phyloP scores from a whole-genome alignment of 2,113 vertebrate species.

The Thryonomys swinderianus region DNA sequence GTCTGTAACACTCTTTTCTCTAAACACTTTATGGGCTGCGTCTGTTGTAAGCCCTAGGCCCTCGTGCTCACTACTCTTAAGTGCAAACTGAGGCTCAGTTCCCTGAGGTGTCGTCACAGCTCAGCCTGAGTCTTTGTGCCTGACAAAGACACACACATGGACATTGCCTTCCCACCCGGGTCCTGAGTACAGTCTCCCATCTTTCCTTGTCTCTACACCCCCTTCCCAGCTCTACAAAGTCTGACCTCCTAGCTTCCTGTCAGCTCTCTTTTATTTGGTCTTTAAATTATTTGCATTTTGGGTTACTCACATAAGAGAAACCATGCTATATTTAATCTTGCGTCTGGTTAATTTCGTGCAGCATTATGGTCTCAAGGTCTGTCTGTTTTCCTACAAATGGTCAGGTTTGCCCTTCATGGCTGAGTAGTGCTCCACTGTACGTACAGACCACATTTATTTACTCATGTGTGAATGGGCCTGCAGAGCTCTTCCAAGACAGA shows the following conservation, averaged over 20 bases:
- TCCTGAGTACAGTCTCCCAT: neutral
- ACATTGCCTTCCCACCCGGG: no score
- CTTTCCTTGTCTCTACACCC: no score
- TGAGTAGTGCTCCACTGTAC: neutral
- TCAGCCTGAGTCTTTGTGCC: rapidly evolving
- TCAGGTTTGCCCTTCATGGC: neutral
- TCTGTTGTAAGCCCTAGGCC: neutral
- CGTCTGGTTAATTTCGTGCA: neutral
- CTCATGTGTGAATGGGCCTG: neutral
- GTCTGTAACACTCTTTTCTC: neutral
- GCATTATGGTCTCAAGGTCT: neutral
- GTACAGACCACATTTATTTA: neutral
- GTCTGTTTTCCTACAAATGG: neutral
- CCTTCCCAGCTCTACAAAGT: no score
- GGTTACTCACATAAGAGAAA: neutral
- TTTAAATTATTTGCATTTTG: neutral
- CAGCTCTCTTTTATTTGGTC: neutral
- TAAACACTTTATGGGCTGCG: neutral
- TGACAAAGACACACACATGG: rapidly evolving
- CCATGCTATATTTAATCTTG: neutral
- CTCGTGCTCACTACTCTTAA: neutral
- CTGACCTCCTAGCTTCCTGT: no score
- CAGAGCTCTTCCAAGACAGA: neutral
- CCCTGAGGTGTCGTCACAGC: neutral
- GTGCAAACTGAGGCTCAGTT: neutral